Evolutionary conservation across 1,140 invertebrate species (phyloP), one percentile per base, ranked within the genome.

Genomic region (Cotesia typhae): DNA sequence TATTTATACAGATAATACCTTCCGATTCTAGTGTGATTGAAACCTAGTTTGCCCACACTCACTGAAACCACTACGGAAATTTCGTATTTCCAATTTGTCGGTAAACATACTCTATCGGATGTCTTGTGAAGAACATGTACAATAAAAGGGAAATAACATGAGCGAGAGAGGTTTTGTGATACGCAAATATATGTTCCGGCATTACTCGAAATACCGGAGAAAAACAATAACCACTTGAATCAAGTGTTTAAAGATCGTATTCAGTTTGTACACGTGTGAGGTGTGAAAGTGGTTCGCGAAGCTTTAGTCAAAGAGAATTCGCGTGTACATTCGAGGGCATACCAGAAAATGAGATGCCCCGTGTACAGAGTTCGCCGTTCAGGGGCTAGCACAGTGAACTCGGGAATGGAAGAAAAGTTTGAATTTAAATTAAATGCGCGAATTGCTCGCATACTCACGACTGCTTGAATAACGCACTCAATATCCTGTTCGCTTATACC

Each of bases 381-480:
- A 28, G 28, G 28, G 28, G 28, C 28, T 9, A 47, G 14, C 9
- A 20, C 12, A 53, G 52, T 12, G 53, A 53, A 20, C 10, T 12
- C 3, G 51, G 5, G 67, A 14, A 6, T 53, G 51, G 6, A 36
- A 57, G 52, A 57, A 17, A 68, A 53, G 51, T 68, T 55, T 52
- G 37, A 61, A 68, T 68, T 68, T 68, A 68, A 68, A 68, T 68
- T 68, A 53, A 68, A 59, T 68, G 67, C 67, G 28, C 12, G 67
- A 68, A 53, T 68, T 53, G 53, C 55, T 57, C 52, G 41, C 10
- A n/a, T 14, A 68, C 57, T 53, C n/a, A 57, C 53, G 52, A 59
- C 67, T 53, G 57, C 67, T 68, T 53, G 20, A 68, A 68, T 68
- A 68, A 68, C 67, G 67, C 67, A 53, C 51, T 53, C 67, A 59